Percentiles rank a stretch among this genome's conserved stretches.
These are phyloP conservation scores for Tyto alba DNA, from an alignment of 2,113 vertebrate genomes.

Conservation along the genomic window DNA sequence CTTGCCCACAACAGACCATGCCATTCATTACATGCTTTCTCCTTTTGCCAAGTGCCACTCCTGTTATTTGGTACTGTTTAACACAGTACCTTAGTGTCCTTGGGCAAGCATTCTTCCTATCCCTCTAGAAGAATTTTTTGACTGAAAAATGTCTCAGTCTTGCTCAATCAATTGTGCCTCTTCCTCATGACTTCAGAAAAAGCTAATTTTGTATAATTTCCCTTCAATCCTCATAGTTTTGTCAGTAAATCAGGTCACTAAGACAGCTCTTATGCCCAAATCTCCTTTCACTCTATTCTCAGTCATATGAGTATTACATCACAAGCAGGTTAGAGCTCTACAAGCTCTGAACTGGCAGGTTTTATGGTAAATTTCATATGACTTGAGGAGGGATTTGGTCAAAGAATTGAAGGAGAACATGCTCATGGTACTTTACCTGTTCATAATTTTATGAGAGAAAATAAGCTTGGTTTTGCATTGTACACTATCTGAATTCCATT, in stretches of 20 bases:
- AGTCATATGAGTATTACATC: not conserved
- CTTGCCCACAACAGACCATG: accelerated
- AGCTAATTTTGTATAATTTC: not conserved
- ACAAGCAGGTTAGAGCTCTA: not conserved
- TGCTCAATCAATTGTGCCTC: not conserved
- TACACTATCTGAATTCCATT: not conserved
- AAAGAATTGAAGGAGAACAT: not conserved
- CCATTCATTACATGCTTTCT: not conserved
- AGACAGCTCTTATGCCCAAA: not conserved
- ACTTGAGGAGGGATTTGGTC: not conserved
- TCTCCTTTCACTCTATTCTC: not conserved
- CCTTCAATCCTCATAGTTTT: not conserved
- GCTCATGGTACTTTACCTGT: not conserved
- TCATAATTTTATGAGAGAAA: not conserved
- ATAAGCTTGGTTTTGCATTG: not conserved
- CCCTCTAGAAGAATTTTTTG: not conserved
- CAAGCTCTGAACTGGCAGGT: not conserved
- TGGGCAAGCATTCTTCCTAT: not conserved
- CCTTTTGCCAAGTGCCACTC: not conserved
- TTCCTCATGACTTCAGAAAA: not conserved
- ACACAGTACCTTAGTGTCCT: not conserved
- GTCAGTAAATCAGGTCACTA: not conserved
- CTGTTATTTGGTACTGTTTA: not conserved
- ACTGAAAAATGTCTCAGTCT: not conserved
- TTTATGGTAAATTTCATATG: not conserved